Conservation (phyloP, 1,140 invertebrate species). For the Charaxes varanes region DNA sequence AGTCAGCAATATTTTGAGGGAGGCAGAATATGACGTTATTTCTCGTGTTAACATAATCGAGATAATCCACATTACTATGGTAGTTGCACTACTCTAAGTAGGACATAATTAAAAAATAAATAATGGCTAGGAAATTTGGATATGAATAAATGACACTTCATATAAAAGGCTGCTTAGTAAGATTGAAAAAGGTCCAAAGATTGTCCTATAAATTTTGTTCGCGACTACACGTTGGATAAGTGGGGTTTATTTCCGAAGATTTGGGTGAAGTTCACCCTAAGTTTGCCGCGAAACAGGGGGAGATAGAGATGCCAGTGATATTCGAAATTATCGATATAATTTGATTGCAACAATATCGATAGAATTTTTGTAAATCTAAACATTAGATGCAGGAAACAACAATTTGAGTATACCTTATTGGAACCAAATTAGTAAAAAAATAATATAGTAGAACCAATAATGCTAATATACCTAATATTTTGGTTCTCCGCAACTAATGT, state of each 20-base stretch:
- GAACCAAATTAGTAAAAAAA: too few species aligned
- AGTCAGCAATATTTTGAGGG: conserved; percentile 13
- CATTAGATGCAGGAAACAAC: too few species aligned
- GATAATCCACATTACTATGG: too few species aligned
- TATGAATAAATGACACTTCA: conserved; percentile 47
- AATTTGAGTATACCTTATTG: too few species aligned
- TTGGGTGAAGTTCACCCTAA: conserved; percentile 40
- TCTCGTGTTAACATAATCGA: too few species aligned
- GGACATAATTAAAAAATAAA: conserved; percentile 8
- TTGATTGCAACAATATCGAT: too few species aligned
- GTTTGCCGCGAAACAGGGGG: conserved; percentile 24
- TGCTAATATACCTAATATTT: too few species aligned
- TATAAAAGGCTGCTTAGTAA: conserved; percentile 37
- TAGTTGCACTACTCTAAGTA: too few species aligned
- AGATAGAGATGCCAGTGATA: conserved; percentile 11
- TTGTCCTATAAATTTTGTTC: conserved; percentile 59
- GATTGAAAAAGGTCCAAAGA: conserved; percentile 48
- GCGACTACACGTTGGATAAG: conserved; percentile 53
- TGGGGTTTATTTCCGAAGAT: conserved; percentile 60
- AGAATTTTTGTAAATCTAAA: too few species aligned
- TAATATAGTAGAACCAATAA: too few species aligned
- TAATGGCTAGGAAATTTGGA: conserved; percentile 25
- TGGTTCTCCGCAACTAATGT: too few species aligned
- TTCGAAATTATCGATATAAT: conserved; percentile 7
- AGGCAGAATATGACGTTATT: neutral